These are phyloP conservation scores for Pandion haliaetus DNA, from an alignment of 2,113 vertebrate species.

Conservation along the genomic window DNA sequence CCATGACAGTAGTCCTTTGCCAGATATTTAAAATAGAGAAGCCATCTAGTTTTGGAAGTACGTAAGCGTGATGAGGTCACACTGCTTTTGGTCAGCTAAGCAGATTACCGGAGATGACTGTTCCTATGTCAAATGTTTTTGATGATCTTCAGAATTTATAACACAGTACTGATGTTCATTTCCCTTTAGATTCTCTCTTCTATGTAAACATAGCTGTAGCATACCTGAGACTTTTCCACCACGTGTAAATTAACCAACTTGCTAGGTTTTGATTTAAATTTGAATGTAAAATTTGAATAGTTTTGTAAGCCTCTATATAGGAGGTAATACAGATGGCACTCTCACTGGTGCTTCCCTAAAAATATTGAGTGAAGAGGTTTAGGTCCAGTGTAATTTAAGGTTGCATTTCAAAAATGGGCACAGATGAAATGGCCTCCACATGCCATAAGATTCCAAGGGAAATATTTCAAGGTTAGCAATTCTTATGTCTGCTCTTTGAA, in stretches of 20 bases:
- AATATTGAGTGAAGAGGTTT: not conserved
- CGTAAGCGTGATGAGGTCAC: not conserved
- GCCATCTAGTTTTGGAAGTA: not conserved
- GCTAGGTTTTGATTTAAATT: not conserved
- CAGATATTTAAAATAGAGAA: not conserved
- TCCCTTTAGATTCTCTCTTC: not conserved
- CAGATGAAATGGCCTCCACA: not conserved
- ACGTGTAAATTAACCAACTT: not conserved
- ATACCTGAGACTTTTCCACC: not conserved
- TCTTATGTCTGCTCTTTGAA: constrained; percentile 34
- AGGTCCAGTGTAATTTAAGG: not conserved
- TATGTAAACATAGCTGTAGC: not conserved
- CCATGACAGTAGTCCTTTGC: too few species aligned
- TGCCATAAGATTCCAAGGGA: not conserved
- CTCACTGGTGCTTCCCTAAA: not conserved
- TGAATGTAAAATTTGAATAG: not conserved
- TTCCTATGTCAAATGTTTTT: not conserved
- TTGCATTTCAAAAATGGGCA: not conserved
- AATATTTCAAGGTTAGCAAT: constrained; percentile 16
- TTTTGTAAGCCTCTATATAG: not conserved
- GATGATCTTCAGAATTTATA: not conserved
- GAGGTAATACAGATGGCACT: not conserved
- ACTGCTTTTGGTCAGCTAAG: not conserved
- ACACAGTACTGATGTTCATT: not conserved
- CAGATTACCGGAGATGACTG: not conserved